Percentiles rank a stretch among this genome's conserved stretches.
phyloP scores from a whole-genome alignment of 2,113 vertebrate species.

The Ceyx margarethae region DNA sequence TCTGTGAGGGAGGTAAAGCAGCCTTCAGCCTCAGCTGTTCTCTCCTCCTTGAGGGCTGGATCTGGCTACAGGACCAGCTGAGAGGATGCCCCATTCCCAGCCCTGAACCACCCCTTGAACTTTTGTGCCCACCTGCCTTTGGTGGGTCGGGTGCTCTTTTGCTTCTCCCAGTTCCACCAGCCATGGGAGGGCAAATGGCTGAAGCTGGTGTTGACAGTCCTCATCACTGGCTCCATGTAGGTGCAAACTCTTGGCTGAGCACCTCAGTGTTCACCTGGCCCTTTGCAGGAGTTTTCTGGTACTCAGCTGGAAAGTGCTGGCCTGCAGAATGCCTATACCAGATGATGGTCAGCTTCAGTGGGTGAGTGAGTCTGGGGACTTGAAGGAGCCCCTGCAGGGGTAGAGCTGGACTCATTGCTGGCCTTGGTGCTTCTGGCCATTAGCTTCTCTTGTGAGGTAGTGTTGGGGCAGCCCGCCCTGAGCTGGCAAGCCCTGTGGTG shows the following conservation, averaged over 20 bases:
- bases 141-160: neutral
- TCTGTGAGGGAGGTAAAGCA: neutral
- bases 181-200: neutral
- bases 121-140: neutral
- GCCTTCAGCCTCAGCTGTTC: neutral
- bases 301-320: neutral
- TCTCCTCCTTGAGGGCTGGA: neutral
- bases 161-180: neutral
- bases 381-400: neutral
- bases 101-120: rapidly evolving
- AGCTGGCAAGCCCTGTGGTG: neutral
- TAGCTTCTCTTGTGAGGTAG: neutral
- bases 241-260: neutral
- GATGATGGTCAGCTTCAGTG: neutral
- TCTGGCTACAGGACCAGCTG: neutral
- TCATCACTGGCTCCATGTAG: neutral
- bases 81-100: neutral
- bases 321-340: rapidly evolving
- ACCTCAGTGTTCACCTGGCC: neutral
- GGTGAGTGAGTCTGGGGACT: rapidly evolving
- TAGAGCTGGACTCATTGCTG: neutral
- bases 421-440: neutral
- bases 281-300: neutral
- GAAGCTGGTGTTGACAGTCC: neutral
- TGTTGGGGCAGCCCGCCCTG: neutral